Evolutionary conservation across 2,113 vertebrate genomes (phyloP).

Genomic region (Zosterops hypoxanthus): DNA sequence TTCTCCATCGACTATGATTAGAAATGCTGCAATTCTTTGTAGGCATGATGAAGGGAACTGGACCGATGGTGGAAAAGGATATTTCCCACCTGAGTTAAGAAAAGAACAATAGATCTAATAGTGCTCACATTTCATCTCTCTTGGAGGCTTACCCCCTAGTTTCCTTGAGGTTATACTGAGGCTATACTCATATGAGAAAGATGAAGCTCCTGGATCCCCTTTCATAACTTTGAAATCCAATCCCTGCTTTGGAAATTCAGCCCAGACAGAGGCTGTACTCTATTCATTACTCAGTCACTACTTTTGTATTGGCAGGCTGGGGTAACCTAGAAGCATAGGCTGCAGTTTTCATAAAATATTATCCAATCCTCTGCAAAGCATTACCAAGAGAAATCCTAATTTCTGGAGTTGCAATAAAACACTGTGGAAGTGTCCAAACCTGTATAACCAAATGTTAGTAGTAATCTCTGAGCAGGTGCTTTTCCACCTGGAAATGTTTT

Average conservation of each 20-base stretch:
- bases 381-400: background rate
- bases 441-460: background rate
- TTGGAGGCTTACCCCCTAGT: background rate
- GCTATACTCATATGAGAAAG: background rate
- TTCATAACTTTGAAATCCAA: background rate
- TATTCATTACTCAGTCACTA: background rate
- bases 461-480: background rate
- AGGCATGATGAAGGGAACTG: background rate
- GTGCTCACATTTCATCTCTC: background rate
- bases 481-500: background rate
- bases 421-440: background rate
- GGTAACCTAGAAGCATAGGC: background rate
- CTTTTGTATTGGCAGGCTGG: background rate
- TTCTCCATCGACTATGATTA: accelerated
- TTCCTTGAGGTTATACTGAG: background rate
- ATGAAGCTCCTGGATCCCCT: background rate
- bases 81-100: background rate
- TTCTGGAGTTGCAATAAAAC: background rate
- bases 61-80: background rate
- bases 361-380: background rate
- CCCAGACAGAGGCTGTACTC: background rate
- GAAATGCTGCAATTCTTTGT: background rate
- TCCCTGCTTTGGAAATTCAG: background rate
- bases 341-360: background rate
- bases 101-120: background rate